These are phyloP conservation scores for Dendrolimus pini DNA, from an alignment of 2,888 invertebrate species.

Conservation along the genomic window DNA sequence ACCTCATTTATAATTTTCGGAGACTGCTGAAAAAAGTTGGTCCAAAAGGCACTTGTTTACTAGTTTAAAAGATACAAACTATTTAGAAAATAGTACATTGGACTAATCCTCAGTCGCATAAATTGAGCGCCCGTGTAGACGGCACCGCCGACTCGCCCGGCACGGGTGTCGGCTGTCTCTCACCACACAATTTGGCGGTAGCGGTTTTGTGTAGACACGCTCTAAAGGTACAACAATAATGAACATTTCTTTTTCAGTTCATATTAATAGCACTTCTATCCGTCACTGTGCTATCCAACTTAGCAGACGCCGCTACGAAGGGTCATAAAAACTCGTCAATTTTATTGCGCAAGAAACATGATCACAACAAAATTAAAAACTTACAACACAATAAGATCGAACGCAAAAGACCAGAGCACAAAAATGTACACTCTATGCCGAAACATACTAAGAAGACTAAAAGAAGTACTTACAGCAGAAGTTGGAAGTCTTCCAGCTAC, in stretches of 20 bases:
- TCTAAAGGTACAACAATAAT: too few species aligned
- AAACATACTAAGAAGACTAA: conserved; percentile 19
- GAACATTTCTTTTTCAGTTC: conserved; percentile 20
- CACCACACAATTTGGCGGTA: too few species aligned
- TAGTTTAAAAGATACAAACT: too few species aligned
- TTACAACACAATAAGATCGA: background rate
- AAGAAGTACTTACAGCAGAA: conserved; percentile 26
- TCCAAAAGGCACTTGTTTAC: too few species aligned
- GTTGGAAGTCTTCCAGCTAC: conserved; percentile 24
- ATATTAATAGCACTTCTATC: conserved; percentile 20
- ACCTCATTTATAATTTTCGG: too few species aligned
- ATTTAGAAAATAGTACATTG: too few species aligned
- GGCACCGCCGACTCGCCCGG: too few species aligned
- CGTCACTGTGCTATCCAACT: conserved; percentile 4
- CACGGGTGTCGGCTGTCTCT: too few species aligned
- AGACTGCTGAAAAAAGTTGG: too few species aligned
- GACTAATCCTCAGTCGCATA: too few species aligned
- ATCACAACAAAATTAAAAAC: background rate
- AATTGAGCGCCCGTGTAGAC: too few species aligned
- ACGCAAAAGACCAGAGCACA: background rate
- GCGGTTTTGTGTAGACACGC: too few species aligned
- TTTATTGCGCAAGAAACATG: background rate
- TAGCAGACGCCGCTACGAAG: background rate
- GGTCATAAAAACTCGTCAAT: background rate
- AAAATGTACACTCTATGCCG: background rate